Evolutionary conservation across 2,888 invertebrate genomes (phyloP).

Genomic region (Pollenia griseotomentosa): DNA sequence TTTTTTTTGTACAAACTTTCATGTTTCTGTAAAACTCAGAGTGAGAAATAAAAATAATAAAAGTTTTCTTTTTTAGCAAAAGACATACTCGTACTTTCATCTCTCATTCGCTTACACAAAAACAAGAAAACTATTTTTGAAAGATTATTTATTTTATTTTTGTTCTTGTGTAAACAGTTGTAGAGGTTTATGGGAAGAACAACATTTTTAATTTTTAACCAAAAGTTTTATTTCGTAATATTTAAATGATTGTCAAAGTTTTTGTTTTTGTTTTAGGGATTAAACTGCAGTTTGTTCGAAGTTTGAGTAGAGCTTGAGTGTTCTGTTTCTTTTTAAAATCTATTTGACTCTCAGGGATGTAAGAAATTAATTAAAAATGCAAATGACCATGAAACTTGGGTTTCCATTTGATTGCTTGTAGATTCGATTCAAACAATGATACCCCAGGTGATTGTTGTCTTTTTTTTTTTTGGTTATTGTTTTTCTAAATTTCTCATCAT

Average conservation of each 20-base stretch:
- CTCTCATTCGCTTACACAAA: not conserved
- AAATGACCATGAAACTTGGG: slow-evolving; percentile 63
- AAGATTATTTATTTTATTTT: slow-evolving; percentile 10
- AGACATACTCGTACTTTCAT: not conserved
- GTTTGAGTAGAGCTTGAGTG: slow-evolving; percentile 36
- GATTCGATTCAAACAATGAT: slow-evolving; percentile 36
- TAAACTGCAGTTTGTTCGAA: slow-evolving; percentile 34
- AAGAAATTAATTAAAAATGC: slow-evolving; percentile 65
- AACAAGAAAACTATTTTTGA: slow-evolving; percentile 19
- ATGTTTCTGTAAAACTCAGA: slow-evolving; percentile 16
- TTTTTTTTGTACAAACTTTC: slow-evolving; percentile 51
- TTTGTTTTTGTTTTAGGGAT: slow-evolving; percentile 1
- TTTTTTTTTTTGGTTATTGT: slow-evolving; percentile 30
- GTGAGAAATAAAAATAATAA: slow-evolving; percentile 22
- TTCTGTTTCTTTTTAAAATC: slow-evolving; percentile 19
- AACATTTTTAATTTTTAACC: slow-evolving; percentile 44
- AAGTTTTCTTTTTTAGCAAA: slow-evolving; percentile 16
- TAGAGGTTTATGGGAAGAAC: slow-evolving; percentile 23
- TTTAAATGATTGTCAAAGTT: slow-evolving; percentile 64
- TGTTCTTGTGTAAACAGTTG: slow-evolving; percentile 17
- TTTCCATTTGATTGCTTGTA: slow-evolving; percentile 25
- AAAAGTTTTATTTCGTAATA: slow-evolving; percentile 41
- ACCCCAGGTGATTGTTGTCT: slow-evolving; percentile 58
- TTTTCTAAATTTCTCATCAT: slow-evolving; percentile 47
- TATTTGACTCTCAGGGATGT: not conserved